Base-by-base conservation (phyloP, 2,888 invertebrate species). In the Brenthis hecate region DNA sequence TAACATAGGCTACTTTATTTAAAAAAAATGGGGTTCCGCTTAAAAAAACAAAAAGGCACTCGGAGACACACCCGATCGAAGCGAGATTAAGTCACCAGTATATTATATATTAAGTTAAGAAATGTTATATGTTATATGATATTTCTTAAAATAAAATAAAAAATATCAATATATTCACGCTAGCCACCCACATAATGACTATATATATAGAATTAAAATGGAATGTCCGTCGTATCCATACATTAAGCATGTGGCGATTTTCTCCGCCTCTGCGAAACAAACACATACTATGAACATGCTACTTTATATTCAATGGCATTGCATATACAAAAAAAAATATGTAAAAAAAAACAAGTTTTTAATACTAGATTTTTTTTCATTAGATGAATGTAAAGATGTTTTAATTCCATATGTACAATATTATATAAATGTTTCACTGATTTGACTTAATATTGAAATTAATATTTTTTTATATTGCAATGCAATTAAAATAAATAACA, bases 191-290 rank as follows among this genome's bases (percentile, higher is more conserved):
- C 57, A 62, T 48, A 63, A 56, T 54, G 51, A 47, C 23, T 36
- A 6, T 13, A 43, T 63, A 43, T 55, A 54, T 47, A 57, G n/a
- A 62, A 13, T 32, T 19, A 53, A 36, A 53, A 67, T 65, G 70
- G 58, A 74, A 73, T 72, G 64, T 64, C 53, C 23, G 56, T 64
- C 16, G 67, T 47, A 47, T 56, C 23, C 36, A 84, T 82, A 84
- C 85, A 85, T 84, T 91, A 92, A 86, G 89, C 91, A 91, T 91
- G 91, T 90, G 90, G 91, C 81, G 91, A 90, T 76, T 89, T 88
- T 81, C 90, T 85, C 81, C 82, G 88, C 81, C 85, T 90, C 92
- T 92, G 92, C 82, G 85, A 88, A 90, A 85, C 81, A 89, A 89
- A 89, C 79, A 86, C 80, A 67, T 43, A 56, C 56, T 48, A 55